Base-by-base conservation (phyloP, 2,888 invertebrate genomes). In the Drosophila longiperda region DNA sequence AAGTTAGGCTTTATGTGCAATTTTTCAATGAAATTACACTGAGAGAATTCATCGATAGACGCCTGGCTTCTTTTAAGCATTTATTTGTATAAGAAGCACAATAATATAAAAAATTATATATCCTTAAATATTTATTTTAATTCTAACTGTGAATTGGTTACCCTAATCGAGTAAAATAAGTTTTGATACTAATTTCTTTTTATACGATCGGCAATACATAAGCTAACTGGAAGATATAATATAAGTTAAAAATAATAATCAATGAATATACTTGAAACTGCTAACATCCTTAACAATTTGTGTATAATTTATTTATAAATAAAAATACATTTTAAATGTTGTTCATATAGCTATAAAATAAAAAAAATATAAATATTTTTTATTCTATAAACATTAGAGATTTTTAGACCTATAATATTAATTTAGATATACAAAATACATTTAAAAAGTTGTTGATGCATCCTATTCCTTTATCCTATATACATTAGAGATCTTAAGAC, bases 1-100 rank as follows among this genome's bases (percentile, higher is more conserved):
- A 79, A 79, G 80, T 74, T 80, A 76, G 76, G 68, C 73, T 71
- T 75, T 80, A 68, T 80, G 70, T 78, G 73, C 73, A 82, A 68
- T 66, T 62, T 70, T 74, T 81, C 80, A 79, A 80, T 78, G 68
- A 66, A 65, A 65, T 1, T 66, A 29, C 86, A 80, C 87, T 65
- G 64, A 6, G 49, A 75, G 52, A 85, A 87, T 74, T 17, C 0
- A 17, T 2, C 1, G 1, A 32, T 1, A 45, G 3, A 3, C 20
- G 1, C 23, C 4, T 2, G 49, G 29, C 15, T 17, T 17, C 3
- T 29, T 29, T 29, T 1, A n/a, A 17, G 17, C 9, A 50, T 5
- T 9, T 45, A 11, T 42, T n/a, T 42, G 3, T 38, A 36, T 11
- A 20, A 42, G 20, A 12, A 20, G 1, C 12, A 3, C 20, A 20